phyloP scores from a whole-genome alignment of 2,797 vertebrate genomes.

The Tragelaphus eurycerus region DNA sequence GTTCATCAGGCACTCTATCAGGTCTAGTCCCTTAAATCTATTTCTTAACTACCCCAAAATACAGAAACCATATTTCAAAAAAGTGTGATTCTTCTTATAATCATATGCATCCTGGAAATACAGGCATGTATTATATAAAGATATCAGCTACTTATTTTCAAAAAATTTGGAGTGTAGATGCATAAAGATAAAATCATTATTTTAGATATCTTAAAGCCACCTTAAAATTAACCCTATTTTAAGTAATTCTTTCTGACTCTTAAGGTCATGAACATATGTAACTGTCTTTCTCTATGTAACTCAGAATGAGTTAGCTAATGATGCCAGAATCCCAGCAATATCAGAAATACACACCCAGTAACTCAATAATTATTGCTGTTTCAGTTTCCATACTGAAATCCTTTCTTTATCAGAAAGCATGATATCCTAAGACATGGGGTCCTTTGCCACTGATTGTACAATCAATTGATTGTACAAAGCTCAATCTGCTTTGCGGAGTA shows the following conservation, averaged over 20 bases:
- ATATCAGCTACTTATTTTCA: neutral
- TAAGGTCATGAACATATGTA: neutral
- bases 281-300: neutral
- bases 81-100: neutral
- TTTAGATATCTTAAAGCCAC: neutral
- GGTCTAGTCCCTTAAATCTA: no score
- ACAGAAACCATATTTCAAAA: neutral
- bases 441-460: neutral
- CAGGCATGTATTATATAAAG: neutral
- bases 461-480: neutral
- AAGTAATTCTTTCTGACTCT: neutral
- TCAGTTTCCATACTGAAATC: neutral
- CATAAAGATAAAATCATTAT: neutral
- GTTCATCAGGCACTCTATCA: no score
- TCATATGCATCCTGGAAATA: neutral
- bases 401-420: neutral
- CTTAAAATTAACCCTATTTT: neutral
- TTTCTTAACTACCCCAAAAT: neutral
- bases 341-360: neutral
- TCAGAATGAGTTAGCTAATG: neutral
- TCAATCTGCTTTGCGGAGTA: neutral
- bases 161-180: neutral
- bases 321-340: neutral
- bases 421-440: neutral
- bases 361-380: neutral